These are phyloP conservation scores for Noturus placidus DNA, from an alignment of 2,113 vertebrate species.

Conservation along the genomic window DNA sequence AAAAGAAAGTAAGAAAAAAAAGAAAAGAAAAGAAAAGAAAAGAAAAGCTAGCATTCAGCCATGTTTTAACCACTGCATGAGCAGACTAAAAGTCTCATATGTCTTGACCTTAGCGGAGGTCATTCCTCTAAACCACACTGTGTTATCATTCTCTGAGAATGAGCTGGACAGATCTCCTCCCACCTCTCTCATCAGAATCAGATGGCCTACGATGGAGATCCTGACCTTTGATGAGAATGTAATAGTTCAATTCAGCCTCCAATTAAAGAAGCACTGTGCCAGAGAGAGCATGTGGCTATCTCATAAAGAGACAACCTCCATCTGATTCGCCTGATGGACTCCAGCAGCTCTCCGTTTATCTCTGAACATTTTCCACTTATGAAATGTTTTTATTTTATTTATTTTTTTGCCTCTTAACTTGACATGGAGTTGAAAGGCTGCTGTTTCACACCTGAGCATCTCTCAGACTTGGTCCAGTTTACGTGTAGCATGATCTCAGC, in stretches of 20 bases:
- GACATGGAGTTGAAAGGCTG: neutral
- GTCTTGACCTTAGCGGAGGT: slow-evolving; percentile 31
- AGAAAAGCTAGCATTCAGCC: neutral
- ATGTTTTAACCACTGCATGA: neutral
- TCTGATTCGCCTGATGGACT: neutral
- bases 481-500: neutral
- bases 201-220: slow-evolving; percentile 22
- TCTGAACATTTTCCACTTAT: neutral
- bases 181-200: slow-evolving; percentile 12
- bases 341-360: neutral
- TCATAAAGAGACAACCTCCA: slow-evolving; percentile 9
- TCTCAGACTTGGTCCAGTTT: neutral
- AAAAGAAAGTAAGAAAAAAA: neutral
- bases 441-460: neutral
- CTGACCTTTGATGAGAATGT: slow-evolving; percentile 48
- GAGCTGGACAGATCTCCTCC: slow-evolving; percentile 20
- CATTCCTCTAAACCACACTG: neutral
- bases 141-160: neutral
- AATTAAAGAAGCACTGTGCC: slow-evolving; percentile 46
- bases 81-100: slow-evolving; percentile 6
- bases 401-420: slow-evolving; percentile 11
- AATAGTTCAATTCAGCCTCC: slow-evolving; percentile 44
- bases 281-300: slow-evolving; percentile 28
- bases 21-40: neutral
- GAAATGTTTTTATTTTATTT: neutral